Base-by-base conservation (phyloP, 2,113 vertebrate species). In the Falcunculus frontatus region DNA sequence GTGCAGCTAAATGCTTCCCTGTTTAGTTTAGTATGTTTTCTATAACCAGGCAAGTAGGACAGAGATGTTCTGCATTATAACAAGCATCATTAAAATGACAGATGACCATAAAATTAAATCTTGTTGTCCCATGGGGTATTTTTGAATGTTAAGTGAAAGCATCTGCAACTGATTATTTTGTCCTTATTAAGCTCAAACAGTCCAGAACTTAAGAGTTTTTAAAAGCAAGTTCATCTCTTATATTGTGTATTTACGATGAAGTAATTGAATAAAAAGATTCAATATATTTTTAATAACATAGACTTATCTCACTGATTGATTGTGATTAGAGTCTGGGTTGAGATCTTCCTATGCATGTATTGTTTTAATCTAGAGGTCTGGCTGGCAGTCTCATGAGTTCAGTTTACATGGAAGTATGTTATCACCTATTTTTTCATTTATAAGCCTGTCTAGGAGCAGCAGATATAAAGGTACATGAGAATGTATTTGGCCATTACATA, bases 101-200 rank as follows among this genome's bases (percentile, higher is more conserved):
- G 94, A 94, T 95, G 89, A 96, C 53, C 95, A 95, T 65, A 93
- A 83, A 96, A 96, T 93, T 84, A 84, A 95, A 96, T 97, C 73
- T 92, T 59, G 13, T 65, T 86, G 41, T 91, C 74, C 56, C 44
- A 50, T 50, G 84, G 79, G 91, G 80, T 81, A 39, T 90, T 97
- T 92, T 84, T 89, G 82, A 87, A 94, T 90, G 56, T 50, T 95
- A 37, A 93, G 81, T 85, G 56, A 97, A 94, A 95, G 84, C 91
- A 96, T 91, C 89, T 84, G 95, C 82, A 94, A 16, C 67, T 93
- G 91, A 78, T 95, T 95, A 88, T 39, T 94, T 96, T 80, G 29
- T 94, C 75, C 68, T 79, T 96, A 92, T 94, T 96, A 78, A 93
- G 91, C 81, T 95, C 72, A 89, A 87, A 75, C 62, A 44, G 63